Percentiles rank a stretch among this genome's conserved stretches.
phyloP scores from a whole-genome alignment of 2,888 invertebrate genomes.

The Choristoneura rosaceana region DNA sequence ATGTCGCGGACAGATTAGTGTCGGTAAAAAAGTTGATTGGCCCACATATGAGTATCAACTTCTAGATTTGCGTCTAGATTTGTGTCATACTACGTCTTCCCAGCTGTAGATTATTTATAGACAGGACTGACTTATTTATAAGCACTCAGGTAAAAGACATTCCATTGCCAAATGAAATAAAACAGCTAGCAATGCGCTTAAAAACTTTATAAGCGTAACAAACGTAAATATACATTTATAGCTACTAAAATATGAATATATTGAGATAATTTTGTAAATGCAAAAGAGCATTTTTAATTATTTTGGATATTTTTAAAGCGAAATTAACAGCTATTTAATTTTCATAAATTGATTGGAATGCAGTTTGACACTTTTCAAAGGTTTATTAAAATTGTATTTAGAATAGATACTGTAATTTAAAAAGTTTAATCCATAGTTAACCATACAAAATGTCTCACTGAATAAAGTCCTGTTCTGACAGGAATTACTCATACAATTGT shows the following conservation, averaged over 20 bases:
- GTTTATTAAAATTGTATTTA: not conserved
- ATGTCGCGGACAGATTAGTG: no score
- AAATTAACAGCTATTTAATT: not conserved
- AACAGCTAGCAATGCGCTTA: slow-evolving; percentile 8
- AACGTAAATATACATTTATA: slow-evolving; percentile 20
- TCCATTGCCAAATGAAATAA: not conserved
- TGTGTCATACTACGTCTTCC: not conserved
- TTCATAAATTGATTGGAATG: not conserved
- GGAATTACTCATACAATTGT: no score
- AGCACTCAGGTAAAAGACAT: not conserved
- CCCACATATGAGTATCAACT: no score
- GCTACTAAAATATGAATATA: not conserved
- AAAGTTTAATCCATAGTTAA: no score
- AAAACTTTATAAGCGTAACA: slow-evolving; percentile 35
- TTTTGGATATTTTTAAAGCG: not conserved
- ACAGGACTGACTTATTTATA: not conserved
- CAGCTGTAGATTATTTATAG: not conserved
- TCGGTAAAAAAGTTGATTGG: no score
- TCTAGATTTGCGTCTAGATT: not conserved
- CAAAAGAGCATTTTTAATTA: slow-evolving; percentile 6
- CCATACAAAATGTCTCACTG: no score
- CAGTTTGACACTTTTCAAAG: not conserved
- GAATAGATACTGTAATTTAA: not conserved
- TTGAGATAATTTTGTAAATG: slow-evolving; percentile 23
- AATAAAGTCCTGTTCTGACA: no score